Conservation (phyloP, 2,797 vertebrate genomes). For the Aldrovandia affinis region DNA sequence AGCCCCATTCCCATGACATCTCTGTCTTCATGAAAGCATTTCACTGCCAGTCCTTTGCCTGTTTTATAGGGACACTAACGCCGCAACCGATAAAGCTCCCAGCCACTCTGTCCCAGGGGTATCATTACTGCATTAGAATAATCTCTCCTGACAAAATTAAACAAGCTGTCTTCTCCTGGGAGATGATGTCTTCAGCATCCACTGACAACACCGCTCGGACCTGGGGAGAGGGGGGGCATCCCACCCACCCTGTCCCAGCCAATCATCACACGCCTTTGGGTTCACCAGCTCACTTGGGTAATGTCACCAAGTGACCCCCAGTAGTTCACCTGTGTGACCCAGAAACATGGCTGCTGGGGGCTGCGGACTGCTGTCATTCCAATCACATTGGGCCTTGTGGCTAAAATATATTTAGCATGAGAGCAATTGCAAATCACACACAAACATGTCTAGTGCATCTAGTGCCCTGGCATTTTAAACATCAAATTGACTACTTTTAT, state of each 20-base stretch:
- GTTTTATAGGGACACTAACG: neutral
- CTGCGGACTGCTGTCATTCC: neutral
- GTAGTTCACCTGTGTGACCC: conserved; percentile 29
- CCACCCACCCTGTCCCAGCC: conserved; percentile 10
- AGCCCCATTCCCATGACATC: neutral
- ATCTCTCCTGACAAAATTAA: conserved; percentile 31
- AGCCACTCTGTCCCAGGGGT: conserved; percentile 19
- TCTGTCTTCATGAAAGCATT: neutral
- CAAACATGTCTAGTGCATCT: neutral
- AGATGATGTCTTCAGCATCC: neutral
- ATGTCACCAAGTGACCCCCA: conserved; percentile 12
- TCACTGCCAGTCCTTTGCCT: neutral
- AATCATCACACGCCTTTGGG: neutral
- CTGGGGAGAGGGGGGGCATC: conserved; percentile 43
- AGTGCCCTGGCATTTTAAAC: neutral
- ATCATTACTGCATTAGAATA: conserved; percentile 14
- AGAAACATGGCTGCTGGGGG: conserved; percentile 12
- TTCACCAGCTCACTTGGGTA: neutral
- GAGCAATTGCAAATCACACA: neutral
- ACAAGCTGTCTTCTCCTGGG: conserved; percentile 26
- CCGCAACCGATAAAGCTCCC: neutral
- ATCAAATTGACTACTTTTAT: neutral
- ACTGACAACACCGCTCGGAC: conserved; percentile 38
- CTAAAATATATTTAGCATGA: neutral
- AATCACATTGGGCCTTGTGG: neutral